A percentile compares a stretch with the other conserved stretches of the same genome.
Evolutionary conservation across 2,797 vertebrate genomes (phyloP).

Genomic region (Cryptoblepharus egeriae): DNA sequence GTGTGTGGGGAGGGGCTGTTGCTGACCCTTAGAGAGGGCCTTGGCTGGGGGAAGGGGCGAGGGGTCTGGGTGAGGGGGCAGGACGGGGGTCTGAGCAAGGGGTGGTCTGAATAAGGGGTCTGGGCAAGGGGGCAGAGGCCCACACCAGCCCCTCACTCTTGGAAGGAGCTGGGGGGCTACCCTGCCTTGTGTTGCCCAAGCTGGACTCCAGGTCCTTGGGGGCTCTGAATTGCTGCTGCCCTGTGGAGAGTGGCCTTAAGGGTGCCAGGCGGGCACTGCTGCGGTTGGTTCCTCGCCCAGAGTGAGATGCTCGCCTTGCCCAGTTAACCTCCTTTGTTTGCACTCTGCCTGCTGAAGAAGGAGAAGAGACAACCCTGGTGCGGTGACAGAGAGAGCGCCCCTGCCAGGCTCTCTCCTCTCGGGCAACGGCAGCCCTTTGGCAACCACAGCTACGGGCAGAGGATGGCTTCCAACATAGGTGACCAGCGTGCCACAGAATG

Average conservation of each 20-base stretch:
- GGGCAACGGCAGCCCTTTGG: constrained; percentile 51
- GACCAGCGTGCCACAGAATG: constrained; percentile 70
- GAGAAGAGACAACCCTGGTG: not conserved
- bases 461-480: constrained; percentile 72
- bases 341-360: constrained; percentile 3
- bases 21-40: no score
- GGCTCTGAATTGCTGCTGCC: not conserved
- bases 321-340: constrained; percentile 23
- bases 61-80: no score
- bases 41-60: no score
- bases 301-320: not conserved
- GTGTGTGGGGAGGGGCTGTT: no score
- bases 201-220: not conserved
- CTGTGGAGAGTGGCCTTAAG: not conserved
- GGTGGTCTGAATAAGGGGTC: not conserved
- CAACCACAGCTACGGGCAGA: constrained; percentile 34
- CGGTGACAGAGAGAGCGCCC: no score
- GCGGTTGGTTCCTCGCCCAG: not conserved
- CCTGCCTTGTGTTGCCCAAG: no score
- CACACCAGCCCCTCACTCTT: not conserved
- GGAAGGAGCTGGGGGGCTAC: not conserved
- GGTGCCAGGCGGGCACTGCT: not conserved
- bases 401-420: not conserved
- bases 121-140: not conserved
- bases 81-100: rapidly evolving